Evolutionary conservation across 2,888 invertebrate species (phyloP).

Genomic region (Strigamia maritima): DNA sequence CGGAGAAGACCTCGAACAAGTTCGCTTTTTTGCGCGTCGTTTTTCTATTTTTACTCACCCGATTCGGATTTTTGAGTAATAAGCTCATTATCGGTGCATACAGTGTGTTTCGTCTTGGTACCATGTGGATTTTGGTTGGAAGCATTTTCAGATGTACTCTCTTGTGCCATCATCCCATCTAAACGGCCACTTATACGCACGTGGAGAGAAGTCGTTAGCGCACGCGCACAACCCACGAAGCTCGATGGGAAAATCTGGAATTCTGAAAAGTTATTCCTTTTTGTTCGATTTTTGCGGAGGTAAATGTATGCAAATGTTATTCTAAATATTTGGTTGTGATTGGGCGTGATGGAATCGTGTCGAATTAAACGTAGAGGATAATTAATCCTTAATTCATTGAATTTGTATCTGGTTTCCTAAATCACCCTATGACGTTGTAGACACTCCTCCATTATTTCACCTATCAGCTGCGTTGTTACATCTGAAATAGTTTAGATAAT

Average conservation of each 20-base stretch:
- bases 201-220: conserved; percentile 29
- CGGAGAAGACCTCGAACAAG: background rate
- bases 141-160: conserved; percentile 17
- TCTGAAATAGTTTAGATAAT: too few species aligned
- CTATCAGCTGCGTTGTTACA: background rate
- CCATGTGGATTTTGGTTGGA: conserved; percentile 28
- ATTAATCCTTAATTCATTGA: background rate
- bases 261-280: background rate
- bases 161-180: conserved; percentile 38
- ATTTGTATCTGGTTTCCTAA: background rate
- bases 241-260: background rate
- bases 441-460: conserved; percentile 16
- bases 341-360: too few species aligned
- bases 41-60: background rate
- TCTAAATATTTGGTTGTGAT: too few species aligned
- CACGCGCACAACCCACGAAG: conserved; percentile 16
- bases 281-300: background rate
- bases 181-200: conserved; percentile 35
- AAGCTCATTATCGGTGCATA: conserved; percentile 5
- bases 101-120: background rate
- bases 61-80: background rate
- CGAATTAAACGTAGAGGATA: too few species aligned
- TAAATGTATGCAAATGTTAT: too few species aligned
- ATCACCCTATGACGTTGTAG: background rate
- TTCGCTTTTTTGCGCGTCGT: background rate